Percentiles rank a stretch among this genome's conserved stretches.
phyloP scores from a whole-genome alignment of 2,888 invertebrate genomes.

The Tipula vernalis region DNA sequence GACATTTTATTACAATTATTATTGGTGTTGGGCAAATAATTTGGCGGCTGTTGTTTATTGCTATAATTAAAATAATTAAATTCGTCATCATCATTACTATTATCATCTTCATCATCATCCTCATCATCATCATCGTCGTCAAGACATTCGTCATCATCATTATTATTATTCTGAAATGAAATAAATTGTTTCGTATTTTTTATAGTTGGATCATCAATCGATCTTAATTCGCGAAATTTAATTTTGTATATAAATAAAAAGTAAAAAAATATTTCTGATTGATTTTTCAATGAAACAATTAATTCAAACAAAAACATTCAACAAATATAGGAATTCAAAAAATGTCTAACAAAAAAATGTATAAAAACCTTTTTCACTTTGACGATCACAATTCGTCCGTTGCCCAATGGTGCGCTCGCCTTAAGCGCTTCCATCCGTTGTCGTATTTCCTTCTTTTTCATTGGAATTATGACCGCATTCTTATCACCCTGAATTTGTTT shows the following conservation, averaged over 20 bases:
- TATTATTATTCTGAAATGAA: constrained; percentile 9
- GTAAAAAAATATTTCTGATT: background rate
- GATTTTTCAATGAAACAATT: background rate
- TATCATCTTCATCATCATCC: background rate
- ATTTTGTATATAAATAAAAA: background rate
- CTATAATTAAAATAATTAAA: background rate
- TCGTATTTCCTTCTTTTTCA: constrained; percentile 6
- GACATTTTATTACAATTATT: background rate
- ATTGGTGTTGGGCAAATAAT: background rate
- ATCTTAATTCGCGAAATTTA: background rate
- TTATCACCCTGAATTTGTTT: background rate
- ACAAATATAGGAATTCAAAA: background rate
- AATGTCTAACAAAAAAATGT: background rate
- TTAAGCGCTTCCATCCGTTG: constrained; percentile 7
- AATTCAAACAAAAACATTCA: background rate
- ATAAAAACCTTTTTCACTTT: constrained; percentile 11
- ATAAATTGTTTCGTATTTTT: constrained; percentile 6
- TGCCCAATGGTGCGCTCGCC: background rate
- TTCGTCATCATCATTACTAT: constrained; percentile 7
- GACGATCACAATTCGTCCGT: constrained; percentile 8
- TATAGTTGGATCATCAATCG: background rate
- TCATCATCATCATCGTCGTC: background rate
- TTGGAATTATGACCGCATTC: constrained; percentile 9
- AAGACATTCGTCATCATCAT: background rate
- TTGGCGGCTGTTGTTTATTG: background rate